Evolutionary conservation across 1,140 invertebrate genomes (phyloP), one percentile per base, ranked within the genome.

Genomic region (Diuraphis noxia): DNA sequence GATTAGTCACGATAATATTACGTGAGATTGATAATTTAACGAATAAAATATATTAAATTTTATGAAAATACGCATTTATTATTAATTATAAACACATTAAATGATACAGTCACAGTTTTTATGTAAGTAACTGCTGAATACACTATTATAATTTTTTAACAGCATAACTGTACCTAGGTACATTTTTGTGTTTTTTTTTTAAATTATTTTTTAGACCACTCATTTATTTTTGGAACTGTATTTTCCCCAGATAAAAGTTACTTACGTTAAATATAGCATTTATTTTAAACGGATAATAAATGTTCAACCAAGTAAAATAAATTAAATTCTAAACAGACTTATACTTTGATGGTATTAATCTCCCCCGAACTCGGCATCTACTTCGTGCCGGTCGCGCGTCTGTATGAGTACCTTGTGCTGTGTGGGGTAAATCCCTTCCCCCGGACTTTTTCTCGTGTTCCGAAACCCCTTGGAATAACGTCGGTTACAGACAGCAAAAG

Each of bases 401-500:
- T 43, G 41, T n/a, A 38, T 81, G 36, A 23, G 79, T 81, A 38
- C 41, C 30, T n/a, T 41, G n/a, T 41, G 17, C 41, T 46, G 1
- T 21, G 10, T 23, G 43, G 46, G 43, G 34, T 72, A 86, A 52
- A 86, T 52, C 85, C n/a, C 46, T 36, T 30, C 43, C 43, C 85
- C 34, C 34, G 43, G 43, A 52, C 85, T 86, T 86, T 86, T 86
- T 52, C 85, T 34, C 43, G 43, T 49, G 85, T 38, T 36, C 8
- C n/a, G 21, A 4, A 52, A 52, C 85, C 85, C 85, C 84, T 49
- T 86, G 46, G 85, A 52, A 25, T 86, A 36, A 86, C 85, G 85
- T 86, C 87, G 56, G 87, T 46, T 90, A 77, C 88, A 77, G 88
- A 90, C 88, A 41, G 88, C 72, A 46, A 90, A 90, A 90, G 88